These are phyloP conservation scores for Dolichotis patagonum DNA, from an alignment of 2,113 vertebrate species.

Conservation along the genomic window DNA sequence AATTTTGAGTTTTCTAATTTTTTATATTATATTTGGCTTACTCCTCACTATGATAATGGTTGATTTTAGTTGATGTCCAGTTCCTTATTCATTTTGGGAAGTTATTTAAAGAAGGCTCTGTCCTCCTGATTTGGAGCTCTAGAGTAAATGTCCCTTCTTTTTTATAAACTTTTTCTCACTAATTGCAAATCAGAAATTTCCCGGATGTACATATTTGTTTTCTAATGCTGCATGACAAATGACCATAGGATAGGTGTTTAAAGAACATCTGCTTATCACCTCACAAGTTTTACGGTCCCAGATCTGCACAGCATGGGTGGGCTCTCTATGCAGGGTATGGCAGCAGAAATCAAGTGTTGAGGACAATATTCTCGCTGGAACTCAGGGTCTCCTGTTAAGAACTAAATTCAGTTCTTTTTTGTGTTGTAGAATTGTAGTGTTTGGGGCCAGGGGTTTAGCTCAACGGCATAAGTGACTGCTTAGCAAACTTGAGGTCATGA, in stretches of 20 bases:
- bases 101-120: not conserved
- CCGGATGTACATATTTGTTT: not conserved
- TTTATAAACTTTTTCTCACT: not conserved
- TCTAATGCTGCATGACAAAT: not conserved
- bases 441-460: too few species aligned
- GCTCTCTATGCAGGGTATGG: not conserved
- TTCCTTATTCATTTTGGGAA: not conserved
- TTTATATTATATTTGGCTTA: constrained; percentile 2
- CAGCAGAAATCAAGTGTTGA: not conserved
- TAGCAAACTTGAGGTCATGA: too few species aligned
- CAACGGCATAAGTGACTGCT: too few species aligned
- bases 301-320: not conserved
- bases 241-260: not conserved
- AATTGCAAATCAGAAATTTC: not conserved
- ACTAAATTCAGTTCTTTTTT: not conserved
- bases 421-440: not conserved
- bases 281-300: not conserved
- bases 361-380: not conserved
- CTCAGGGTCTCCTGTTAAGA: not conserved
- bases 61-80: not conserved
- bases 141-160: not conserved
- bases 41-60: not conserved
- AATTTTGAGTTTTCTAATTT: not conserved
- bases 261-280: not conserved
- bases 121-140: not conserved